Evolutionary conservation across 92 coral and sea anemone genomes (phyloP).

Genomic region (Muricea muricata): DNA sequence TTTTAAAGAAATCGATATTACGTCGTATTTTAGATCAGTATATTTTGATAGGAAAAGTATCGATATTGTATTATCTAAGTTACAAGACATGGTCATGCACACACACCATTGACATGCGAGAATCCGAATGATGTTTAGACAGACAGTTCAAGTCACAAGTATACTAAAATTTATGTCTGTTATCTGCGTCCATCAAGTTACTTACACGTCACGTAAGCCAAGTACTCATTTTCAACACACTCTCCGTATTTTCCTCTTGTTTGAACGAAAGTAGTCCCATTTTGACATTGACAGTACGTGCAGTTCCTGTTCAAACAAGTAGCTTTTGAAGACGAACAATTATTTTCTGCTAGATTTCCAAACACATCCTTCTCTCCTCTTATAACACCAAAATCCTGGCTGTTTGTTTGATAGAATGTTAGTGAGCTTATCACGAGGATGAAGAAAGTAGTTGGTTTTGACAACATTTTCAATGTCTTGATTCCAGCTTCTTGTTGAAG

Average conservation of each 20-base stretch:
- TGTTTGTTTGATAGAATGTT: neutral
- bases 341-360: neutral
- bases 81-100: too few species aligned
- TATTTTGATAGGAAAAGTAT: too few species aligned
- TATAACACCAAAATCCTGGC: neutral
- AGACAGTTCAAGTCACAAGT: too few species aligned
- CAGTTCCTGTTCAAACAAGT: neutral
- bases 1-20: too few species aligned
- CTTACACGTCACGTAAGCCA: neutral
- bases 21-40: too few species aligned
- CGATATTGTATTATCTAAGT: too few species aligned
- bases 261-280: neutral
- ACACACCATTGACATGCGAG: too few species aligned
- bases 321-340: neutral
- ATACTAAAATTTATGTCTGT: too few species aligned
- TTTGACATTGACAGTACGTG: neutral
- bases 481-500: too few species aligned
- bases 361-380: neutral
- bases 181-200: neutral
- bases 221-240: conserved; percentile 12
- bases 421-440: neutral
- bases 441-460: neutral
- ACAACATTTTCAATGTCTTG: neutral
- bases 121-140: too few species aligned
- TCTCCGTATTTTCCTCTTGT: conserved; percentile 6